Percentiles rank a stretch among this genome's conserved stretches.
phyloP scores from a whole-genome alignment of 2,888 invertebrate species.

The Dysmachus trigonus region DNA sequence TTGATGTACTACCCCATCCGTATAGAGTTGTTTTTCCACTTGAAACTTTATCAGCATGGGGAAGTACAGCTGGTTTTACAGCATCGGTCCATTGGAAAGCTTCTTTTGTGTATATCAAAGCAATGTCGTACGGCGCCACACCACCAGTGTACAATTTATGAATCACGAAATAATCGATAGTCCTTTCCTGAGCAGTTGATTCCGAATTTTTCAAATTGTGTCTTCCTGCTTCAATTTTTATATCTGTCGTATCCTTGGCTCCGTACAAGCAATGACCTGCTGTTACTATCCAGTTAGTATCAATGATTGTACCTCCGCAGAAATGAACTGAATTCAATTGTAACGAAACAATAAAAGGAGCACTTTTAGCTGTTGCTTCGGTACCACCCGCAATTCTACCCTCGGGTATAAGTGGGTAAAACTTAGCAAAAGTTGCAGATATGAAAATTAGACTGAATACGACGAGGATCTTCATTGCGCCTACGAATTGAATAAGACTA shows the following conservation, averaged over 20 bases:
- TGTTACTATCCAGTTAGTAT: constrained; percentile 59
- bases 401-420: constrained; percentile 18
- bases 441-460: not conserved
- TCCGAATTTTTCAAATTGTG: constrained; percentile 59
- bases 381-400: constrained; percentile 58
- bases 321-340: constrained; percentile 52
- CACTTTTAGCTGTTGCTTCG: constrained; percentile 59
- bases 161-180: constrained; percentile 58
- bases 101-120: constrained; percentile 59
- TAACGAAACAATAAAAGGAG: constrained; percentile 61
- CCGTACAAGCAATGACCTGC: constrained; percentile 60
- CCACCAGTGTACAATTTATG: constrained; percentile 62
- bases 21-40: constrained; percentile 60
- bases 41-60: constrained; percentile 56
- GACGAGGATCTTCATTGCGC: not conserved
- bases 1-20: constrained; percentile 62
- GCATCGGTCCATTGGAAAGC: constrained; percentile 57
- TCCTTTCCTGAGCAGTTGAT: constrained; percentile 56
- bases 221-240: constrained; percentile 60
- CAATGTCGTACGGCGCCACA: constrained; percentile 61
- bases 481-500: not conserved
- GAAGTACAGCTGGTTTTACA: constrained; percentile 59
- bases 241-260: constrained; percentile 47
- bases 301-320: constrained; percentile 7
- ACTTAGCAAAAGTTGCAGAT: not conserved